Percentiles rank a stretch among this genome's conserved stretches.
Conservation (phyloP, 2,888 invertebrate species). For the Scaptomyza flava region DNA sequence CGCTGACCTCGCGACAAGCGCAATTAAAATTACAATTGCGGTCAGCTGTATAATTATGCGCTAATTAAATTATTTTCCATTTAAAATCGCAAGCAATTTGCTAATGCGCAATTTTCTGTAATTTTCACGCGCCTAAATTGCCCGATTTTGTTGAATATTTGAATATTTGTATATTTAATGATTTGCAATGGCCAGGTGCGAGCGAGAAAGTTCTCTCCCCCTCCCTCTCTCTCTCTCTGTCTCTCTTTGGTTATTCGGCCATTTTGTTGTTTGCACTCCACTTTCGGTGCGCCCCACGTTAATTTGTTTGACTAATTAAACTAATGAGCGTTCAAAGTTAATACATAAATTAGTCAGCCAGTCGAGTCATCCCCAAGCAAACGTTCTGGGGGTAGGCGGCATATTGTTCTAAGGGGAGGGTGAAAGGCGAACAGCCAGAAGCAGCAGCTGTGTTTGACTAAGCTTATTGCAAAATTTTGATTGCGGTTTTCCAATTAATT, state of each 20-base stretch:
- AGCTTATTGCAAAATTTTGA: constrained; percentile 57
- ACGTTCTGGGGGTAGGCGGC: not conserved
- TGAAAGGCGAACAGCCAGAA: not conserved
- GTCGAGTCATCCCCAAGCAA: constrained; percentile 18
- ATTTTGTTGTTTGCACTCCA: constrained; percentile 78
- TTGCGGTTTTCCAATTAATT: constrained; percentile 53
- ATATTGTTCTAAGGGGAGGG: not conserved
- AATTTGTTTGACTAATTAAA: constrained; percentile 84
- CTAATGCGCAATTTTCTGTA: constrained; percentile 13
- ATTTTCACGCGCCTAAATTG: constrained; percentile 31
- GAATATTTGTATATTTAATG: constrained; percentile 70
- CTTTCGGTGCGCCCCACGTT: constrained; percentile 78
- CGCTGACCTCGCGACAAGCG: constrained; percentile 67
- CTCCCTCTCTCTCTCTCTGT: constrained; percentile 12
- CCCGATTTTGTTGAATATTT: constrained; percentile 47
- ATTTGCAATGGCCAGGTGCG: constrained; percentile 44
- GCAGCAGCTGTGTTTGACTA: constrained; percentile 32
- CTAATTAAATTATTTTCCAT: constrained; percentile 82
- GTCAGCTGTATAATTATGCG: constrained; percentile 78
- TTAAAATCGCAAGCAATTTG: constrained; percentile 53
- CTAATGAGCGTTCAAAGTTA: constrained; percentile 84
- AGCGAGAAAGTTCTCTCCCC: constrained; percentile 42
- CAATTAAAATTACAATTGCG: constrained; percentile 79
- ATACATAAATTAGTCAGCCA: constrained; percentile 78
- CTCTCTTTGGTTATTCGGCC: constrained; percentile 75